Percentiles rank a stretch among this genome's conserved stretches.
Conservation (phyloP, 2,797 vertebrate genomes). For the Coilia nasus region DNA sequence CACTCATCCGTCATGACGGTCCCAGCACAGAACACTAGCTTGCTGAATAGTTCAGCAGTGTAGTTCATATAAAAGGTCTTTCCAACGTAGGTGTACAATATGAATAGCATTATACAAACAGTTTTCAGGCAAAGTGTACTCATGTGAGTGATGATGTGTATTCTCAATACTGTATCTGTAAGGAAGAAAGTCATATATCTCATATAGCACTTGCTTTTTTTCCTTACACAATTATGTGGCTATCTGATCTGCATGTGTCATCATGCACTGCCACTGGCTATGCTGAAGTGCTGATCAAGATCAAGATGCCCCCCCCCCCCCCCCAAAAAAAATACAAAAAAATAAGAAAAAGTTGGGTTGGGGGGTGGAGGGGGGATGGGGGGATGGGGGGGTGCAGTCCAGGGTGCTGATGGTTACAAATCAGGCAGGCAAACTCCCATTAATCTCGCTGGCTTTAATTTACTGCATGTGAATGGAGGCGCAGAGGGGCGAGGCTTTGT, state of each 20-base stretch:
- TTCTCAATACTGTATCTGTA: not conserved
- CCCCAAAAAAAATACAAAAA: not conserved
- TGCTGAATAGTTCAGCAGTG: not conserved
- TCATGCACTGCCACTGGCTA: not conserved
- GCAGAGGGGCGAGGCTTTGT: not conserved
- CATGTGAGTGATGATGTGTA: constrained; percentile 1
- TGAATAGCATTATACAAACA: not conserved
- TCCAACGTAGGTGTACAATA: not conserved
- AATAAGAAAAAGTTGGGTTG: too few species aligned
- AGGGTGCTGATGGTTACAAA: not conserved
- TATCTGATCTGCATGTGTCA: constrained; percentile 1
- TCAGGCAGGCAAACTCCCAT: not conserved
- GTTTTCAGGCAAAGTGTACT: not conserved
- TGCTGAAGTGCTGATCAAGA: not conserved
- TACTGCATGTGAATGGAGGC: not conserved
- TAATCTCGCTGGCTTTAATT: not conserved
- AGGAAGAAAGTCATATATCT: not conserved
- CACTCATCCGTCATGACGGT: not conserved
- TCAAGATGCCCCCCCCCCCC: not conserved
- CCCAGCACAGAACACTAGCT: not conserved
- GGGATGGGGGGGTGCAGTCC: not conserved
- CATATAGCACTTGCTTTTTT: not conserved
- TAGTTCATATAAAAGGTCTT: not conserved
- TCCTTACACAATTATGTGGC: not conserved
- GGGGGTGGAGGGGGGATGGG: not conserved